A percentile compares a stretch with the other conserved stretches of the same genome.
Evolutionary conservation across 1,140 invertebrate species (phyloP).

Genomic region (Trichonephila clavata): DNA sequence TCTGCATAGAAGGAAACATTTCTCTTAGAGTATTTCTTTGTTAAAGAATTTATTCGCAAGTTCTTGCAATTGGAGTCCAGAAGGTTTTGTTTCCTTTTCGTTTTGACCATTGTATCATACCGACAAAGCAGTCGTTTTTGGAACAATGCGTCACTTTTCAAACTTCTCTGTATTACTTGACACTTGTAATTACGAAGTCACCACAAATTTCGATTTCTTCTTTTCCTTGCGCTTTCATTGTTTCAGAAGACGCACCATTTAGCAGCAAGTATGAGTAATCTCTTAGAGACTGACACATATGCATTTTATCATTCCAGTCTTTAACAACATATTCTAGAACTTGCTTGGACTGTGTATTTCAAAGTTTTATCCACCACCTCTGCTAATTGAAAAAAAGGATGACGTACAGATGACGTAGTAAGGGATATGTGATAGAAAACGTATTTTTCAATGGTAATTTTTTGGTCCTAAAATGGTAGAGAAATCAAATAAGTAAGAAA

Average conservation of each 20-base stretch:
- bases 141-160: conserved; percentile 69
- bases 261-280: conserved; percentile 31
- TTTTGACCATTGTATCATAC: conserved; percentile 42
- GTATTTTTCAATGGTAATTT: neutral
- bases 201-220: neutral
- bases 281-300: neutral
- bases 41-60: neutral
- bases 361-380: neutral
- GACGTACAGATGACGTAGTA: neutral
- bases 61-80: neutral
- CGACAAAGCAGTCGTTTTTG: conserved; percentile 43
- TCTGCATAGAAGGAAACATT: conserved; percentile 17
- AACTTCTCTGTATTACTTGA: conserved; percentile 35
- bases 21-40: neutral
- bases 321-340: neutral
- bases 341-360: neutral
- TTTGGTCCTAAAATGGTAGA: no score
- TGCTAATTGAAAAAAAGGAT: neutral
- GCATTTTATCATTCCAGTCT: neutral
- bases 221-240: conserved; percentile 60
- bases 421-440: neutral
- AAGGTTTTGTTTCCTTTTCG: conserved; percentile 46
- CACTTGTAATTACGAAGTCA: conserved; percentile 45
- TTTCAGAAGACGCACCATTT: conserved; percentile 15
- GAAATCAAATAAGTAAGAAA: no score